Base-by-base conservation (phyloP, 1,140 invertebrate species). In the Diachasma alloeum region DNA sequence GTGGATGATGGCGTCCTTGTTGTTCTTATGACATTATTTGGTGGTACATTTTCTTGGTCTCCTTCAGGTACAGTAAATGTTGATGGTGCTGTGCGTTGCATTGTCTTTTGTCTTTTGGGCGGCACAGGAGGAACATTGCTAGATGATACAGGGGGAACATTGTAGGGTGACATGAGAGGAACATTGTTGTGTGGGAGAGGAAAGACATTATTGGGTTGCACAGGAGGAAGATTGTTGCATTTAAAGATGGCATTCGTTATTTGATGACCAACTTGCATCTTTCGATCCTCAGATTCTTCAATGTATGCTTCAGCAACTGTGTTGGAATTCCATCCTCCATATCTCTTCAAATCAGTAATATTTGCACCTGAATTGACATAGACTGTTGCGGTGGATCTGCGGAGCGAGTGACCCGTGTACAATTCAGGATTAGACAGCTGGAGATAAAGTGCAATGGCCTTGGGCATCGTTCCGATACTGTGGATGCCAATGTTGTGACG, bases 271-370 rank as follows among this genome's bases (percentile, higher is more conserved):
- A 42, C 42, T 46, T 72, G 39, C 19, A 36, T 37, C 19, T 72
- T 44, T 24, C 42, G 42, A 42, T 8, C 39, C 42, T 44, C 42
- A 42, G 70, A 72, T 22, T 72, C 70, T 72, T 72, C 70, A 46
- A 44, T 72, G 42, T 72, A 72, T 26, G 46, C 46, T 53, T 73
- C 71, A n/a, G 71, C 46, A 24, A 73, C 71, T 56, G 71, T 13
- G 3, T 17, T 56, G 17, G 46, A 73, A 17, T 48, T 73, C 42
- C 42, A 56, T 5, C 22, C 71, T 9, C 71, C 71, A 26, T 13
- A 15, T 37, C 71, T 73, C 71, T 73, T 73, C 4, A 73, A 13
- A n/a, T 31, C 11, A 17, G 71, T 73, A 1, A 73, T 53, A 19
- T 73, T 26, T 48, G 19, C 71, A 56, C 71, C 71, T 36, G 36